Conservation (phyloP, 2,888 invertebrate species). For the Erpobdella octoculata region DNA sequence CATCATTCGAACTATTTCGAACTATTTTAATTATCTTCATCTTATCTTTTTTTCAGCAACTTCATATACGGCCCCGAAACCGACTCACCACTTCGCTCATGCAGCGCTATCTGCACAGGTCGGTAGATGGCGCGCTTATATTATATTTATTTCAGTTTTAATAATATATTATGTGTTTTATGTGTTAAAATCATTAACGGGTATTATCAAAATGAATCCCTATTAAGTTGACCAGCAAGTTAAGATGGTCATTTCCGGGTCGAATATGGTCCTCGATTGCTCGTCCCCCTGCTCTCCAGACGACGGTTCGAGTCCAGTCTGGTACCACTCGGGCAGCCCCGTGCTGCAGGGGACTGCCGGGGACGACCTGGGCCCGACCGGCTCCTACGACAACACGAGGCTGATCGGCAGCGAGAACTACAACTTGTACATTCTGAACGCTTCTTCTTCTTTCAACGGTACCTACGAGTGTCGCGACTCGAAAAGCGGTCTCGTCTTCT, state of each 20-base stretch:
- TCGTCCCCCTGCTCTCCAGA: background rate
- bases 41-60: too few relatives aligned
- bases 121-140: too few relatives aligned
- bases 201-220: too few relatives aligned
- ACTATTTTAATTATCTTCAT: too few relatives aligned
- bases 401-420: background rate
- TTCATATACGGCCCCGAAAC: too few relatives aligned
- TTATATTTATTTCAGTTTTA: too few relatives aligned
- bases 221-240: too few relatives aligned
- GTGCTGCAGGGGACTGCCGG: background rate
- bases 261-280: background rate
- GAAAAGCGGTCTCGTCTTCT: background rate
- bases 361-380: background rate
- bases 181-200: too few relatives aligned
- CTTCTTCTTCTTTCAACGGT: background rate
- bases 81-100: too few relatives aligned
- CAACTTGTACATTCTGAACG: background rate
- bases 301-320: background rate
- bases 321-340: background rate
- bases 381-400: background rate
- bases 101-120: too few relatives aligned
- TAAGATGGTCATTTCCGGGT: background rate
- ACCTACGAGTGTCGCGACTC: background rate
- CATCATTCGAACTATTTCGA: too few relatives aligned
- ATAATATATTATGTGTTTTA: too few relatives aligned